A percentile compares a stretch with the other conserved stretches of the same genome.
These are phyloP conservation scores for Drosophila suzukii DNA, from an alignment of 1,140 invertebrate genomes.

Conservation along the genomic window DNA sequence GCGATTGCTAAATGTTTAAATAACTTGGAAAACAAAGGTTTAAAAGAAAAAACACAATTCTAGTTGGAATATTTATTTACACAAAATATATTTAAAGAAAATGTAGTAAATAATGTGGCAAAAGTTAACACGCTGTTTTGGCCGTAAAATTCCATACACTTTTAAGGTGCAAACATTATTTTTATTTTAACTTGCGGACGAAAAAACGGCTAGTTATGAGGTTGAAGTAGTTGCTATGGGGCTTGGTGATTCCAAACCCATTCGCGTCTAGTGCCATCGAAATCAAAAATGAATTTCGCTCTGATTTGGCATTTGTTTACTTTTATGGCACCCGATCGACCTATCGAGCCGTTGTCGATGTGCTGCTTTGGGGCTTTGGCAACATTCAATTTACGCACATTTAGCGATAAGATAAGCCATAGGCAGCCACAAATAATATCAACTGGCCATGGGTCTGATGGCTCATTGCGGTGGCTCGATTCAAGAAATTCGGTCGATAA, in stretches of 20 bases:
- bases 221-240: background rate
- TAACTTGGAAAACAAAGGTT: too few species aligned
- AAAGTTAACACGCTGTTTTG: too few species aligned
- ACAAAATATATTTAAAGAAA: too few species aligned
- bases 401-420: conserved; percentile 62
- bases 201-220: too few species aligned
- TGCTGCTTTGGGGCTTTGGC: conserved; percentile 51
- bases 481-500: conserved; percentile 50
- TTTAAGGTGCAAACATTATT: too few species aligned
- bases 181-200: too few species aligned
- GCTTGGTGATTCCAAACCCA: conserved; percentile 7
- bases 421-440: conserved; percentile 35
- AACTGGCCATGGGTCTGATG: conserved; percentile 39
- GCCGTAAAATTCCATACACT: too few species aligned
- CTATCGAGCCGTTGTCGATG: conserved; percentile 14
- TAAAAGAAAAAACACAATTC: too few species aligned
- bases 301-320: conserved; percentile 46
- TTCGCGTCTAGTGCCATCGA: conserved; percentile 1
- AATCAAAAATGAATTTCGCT: conserved; percentile 46
- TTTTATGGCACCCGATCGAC: conserved; percentile 43
- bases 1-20: too few species aligned
- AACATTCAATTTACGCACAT: conserved; percentile 69
- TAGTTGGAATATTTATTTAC: too few species aligned
- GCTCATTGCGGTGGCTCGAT: conserved; percentile 43
- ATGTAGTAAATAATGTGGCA: too few species aligned